Conservation (phyloP, 2,888 invertebrate species). For the Romanomermis culicivorax region DNA sequence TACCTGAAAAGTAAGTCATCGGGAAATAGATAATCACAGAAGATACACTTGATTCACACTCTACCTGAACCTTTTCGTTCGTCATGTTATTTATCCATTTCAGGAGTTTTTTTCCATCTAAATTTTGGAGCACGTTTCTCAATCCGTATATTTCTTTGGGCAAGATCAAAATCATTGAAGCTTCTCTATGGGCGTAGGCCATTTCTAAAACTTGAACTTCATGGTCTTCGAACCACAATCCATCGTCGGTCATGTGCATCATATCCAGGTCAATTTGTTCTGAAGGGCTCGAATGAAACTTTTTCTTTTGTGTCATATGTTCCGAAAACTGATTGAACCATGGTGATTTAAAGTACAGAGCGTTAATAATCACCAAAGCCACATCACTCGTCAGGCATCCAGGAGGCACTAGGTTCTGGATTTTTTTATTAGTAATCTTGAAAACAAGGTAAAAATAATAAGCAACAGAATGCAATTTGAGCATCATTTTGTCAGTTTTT, state of each 20-base stretch:
- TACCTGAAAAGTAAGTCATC: constrained; percentile 8
- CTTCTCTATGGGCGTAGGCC: background rate
- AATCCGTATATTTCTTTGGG: background rate
- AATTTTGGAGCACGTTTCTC: background rate
- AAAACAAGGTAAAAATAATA: too few relatives aligned
- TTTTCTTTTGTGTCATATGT: background rate
- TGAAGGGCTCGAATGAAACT: background rate
- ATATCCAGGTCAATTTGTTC: background rate
- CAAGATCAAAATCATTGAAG: background rate
- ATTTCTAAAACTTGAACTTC: background rate
- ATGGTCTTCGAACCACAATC: too few relatives aligned
- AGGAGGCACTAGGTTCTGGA: background rate
- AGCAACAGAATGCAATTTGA: too few relatives aligned
- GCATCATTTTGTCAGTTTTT: too few relatives aligned
- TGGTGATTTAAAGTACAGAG: background rate
- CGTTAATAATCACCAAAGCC: background rate
- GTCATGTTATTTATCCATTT: background rate
- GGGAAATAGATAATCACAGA: background rate
- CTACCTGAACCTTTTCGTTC: background rate
- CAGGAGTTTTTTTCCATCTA: background rate
- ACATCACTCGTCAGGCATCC: background rate
- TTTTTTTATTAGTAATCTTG: background rate
- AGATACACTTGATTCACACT: too few relatives aligned
- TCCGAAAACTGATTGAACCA: background rate
- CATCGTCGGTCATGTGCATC: background rate